phyloP scores from a whole-genome alignment of 1,140 invertebrate genomes.

The Pogonus chalceus region DNA sequence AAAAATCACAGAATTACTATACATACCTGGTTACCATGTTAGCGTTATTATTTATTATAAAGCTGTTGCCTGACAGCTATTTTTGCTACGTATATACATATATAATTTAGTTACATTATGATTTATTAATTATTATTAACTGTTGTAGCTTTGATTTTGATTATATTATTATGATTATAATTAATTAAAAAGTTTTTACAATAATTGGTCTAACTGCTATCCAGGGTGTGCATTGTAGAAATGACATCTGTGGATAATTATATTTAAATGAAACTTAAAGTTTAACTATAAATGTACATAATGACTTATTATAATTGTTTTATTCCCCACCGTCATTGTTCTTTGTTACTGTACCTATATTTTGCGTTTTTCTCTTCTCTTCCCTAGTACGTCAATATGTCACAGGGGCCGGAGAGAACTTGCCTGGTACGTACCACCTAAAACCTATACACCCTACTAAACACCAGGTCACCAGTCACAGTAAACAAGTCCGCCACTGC shows the following conservation, averaged over 20 bases:
- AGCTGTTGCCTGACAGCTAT: background rate
- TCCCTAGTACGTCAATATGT: constrained; percentile 63
- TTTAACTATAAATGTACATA: constrained; percentile 1
- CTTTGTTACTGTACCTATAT: constrained; percentile 35
- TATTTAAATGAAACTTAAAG: constrained; percentile 2
- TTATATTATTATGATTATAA: constrained; percentile 16
- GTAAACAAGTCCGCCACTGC: constrained; percentile 10
- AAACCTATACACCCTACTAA: constrained; percentile 28
- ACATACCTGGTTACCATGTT: constrained; percentile 7
- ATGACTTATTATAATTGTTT: background rate
- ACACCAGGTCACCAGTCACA: constrained; percentile 33
- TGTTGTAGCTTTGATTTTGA: constrained; percentile 31
- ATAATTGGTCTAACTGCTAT: constrained; percentile 10
- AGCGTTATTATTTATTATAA: background rate
- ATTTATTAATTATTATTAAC: constrained; percentile 25
- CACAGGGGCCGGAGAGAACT: constrained; percentile 58
- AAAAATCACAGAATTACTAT: constrained; percentile 3
- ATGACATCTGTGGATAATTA: constrained; percentile 7
- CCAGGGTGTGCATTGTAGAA: constrained; percentile 8
- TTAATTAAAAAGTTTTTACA: constrained; percentile 12
- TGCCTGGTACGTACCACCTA: constrained; percentile 52
- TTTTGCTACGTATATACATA: constrained; percentile 2
- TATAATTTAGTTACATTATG: constrained; percentile 9
- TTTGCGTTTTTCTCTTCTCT: constrained; percentile 43
- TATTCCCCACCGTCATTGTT: constrained; percentile 17